Percentiles rank a stretch among this genome's conserved stretches.
These are phyloP conservation scores for Micronycteris hirsuta DNA, from an alignment of 2,113 vertebrate genomes.

Conservation along the genomic window DNA sequence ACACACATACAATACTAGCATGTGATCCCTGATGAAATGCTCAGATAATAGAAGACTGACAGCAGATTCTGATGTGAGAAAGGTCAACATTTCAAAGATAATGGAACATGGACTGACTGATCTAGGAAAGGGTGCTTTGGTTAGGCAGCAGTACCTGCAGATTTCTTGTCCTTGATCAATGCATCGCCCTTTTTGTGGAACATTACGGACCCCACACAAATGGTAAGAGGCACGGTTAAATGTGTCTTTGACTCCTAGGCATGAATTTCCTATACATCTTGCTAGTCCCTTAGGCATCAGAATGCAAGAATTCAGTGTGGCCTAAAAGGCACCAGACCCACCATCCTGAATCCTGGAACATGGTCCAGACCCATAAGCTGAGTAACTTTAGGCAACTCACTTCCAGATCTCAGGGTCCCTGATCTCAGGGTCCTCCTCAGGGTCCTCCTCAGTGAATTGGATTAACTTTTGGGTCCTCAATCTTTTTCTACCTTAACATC, in stretches of 20 bases:
- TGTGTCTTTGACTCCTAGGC: not conserved
- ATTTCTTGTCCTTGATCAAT: not conserved
- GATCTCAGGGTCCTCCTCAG: not conserved
- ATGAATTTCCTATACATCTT: not conserved
- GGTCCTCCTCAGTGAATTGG: not conserved
- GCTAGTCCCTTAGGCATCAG: not conserved
- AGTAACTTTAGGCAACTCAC: not conserved
- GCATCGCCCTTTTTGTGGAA: not conserved
- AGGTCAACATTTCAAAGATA: not conserved
- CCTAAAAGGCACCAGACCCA: not conserved
- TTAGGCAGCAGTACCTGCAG: not conserved
- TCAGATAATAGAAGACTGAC: not conserved
- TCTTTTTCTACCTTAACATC: not conserved
- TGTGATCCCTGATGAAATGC: not conserved
- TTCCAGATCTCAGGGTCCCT: too few species aligned
- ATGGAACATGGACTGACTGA: not conserved
- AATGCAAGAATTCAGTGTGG: not conserved
- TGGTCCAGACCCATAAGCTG: not conserved
- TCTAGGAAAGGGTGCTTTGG: not conserved
- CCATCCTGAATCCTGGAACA: not conserved
- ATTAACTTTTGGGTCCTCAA: not conserved
- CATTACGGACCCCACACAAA: not conserved
- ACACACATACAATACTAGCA: not conserved
- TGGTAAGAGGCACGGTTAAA: not conserved
- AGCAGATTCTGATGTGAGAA: not conserved